A percentile compares a stretch with the other conserved stretches of the same genome.
Evolutionary conservation across 2,797 vertebrate species (phyloP).

Genomic region (Anguilla megastoma): DNA sequence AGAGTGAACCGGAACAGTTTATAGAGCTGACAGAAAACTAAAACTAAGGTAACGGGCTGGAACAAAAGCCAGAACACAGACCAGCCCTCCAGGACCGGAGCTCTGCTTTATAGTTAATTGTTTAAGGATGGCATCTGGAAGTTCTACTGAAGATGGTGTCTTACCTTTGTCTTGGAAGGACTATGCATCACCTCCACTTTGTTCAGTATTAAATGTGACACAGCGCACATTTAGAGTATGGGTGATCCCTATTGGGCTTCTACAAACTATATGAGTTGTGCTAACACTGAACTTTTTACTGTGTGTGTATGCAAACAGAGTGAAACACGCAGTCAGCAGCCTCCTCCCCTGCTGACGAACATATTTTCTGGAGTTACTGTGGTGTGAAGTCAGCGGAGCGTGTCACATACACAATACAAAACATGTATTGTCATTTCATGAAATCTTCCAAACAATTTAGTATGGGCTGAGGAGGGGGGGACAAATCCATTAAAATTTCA

Average conservation of each 20-base stretch:
- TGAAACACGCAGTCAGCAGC: background rate
- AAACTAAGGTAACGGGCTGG: no score
- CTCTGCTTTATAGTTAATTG: background rate
- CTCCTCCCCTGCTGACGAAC: background rate
- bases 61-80: no score
- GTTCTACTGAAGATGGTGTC: background rate
- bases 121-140: background rate
- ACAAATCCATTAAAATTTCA: slow-evolving; percentile 4
- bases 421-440: background rate
- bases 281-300: background rate
- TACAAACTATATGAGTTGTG: background rate
- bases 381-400: background rate
- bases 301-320: background rate
- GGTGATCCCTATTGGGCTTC: no score
- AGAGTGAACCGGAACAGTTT: no score
- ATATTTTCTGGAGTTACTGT: background rate
- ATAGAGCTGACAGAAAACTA: no score
- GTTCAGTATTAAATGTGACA: no score
- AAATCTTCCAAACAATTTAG: background rate
- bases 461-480: background rate
- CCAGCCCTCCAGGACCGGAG: no score
- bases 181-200: background rate
- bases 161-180: background rate
- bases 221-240: no score
- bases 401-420: background rate